These are phyloP conservation scores for Syrista parreyssii DNA, from an alignment of 2,888 invertebrate species.

Conservation along the genomic window DNA sequence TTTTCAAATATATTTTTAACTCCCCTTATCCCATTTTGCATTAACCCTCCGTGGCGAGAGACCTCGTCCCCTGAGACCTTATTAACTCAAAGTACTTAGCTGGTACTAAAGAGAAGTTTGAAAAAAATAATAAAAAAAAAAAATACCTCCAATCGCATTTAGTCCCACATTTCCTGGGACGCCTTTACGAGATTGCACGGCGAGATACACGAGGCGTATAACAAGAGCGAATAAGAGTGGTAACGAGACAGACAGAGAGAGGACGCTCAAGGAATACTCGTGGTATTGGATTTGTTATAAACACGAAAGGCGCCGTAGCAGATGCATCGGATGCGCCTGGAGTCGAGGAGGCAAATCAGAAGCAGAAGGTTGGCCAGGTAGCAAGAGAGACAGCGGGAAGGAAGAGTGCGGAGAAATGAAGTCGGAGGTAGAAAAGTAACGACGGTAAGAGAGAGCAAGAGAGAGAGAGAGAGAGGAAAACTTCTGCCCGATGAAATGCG, in stretches of 20 bases:
- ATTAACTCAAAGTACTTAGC: no score
- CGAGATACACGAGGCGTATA: neutral
- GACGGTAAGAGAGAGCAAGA: neutral
- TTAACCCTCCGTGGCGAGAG: no score
- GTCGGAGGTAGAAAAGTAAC: conserved; percentile 14
- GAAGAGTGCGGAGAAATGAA: conserved; percentile 12
- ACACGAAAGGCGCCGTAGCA: conserved; percentile 33
- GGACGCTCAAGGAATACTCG: conserved; percentile 29
- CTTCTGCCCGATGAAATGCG: conserved; percentile 24
- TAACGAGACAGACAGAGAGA: no score
- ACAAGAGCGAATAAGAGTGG: neutral
- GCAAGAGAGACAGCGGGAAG: neutral
- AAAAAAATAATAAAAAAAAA: neutral
- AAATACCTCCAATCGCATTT: neutral
- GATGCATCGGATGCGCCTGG: neutral
- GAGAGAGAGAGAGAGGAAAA: neutral
- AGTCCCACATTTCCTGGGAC: neutral
- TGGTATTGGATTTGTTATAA: conserved; percentile 52
- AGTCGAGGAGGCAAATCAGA: no score
- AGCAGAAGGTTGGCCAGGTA: no score
- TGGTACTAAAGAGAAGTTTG: no score
- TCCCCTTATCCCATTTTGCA: no score
- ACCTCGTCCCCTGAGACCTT: no score
- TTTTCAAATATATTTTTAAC: no score
- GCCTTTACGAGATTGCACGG: conserved; percentile 33